Conservation (phyloP, 2,113 vertebrate genomes). For the Microcebus griseorufus region DNA sequence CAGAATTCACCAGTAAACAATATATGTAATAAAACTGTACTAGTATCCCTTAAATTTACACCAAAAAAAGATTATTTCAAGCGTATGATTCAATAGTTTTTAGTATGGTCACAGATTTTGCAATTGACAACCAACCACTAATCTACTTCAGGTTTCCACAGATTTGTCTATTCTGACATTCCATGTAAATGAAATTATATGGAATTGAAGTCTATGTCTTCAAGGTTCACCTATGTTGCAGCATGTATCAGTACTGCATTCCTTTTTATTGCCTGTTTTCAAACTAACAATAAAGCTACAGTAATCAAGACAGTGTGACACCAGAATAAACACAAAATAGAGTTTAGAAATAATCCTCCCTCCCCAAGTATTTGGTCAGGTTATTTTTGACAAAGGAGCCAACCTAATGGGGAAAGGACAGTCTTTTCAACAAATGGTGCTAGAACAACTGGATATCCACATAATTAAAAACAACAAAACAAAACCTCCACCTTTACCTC, state of each 20-base stretch:
- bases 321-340: neutral
- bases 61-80: too few relatives aligned
- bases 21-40: too few relatives aligned
- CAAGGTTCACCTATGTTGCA: neutral
- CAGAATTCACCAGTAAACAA: too few relatives aligned
- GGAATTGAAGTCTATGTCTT: neutral
- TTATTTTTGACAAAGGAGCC: neutral
- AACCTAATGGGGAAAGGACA: neutral
- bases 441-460: neutral
- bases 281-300: neutral
- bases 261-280: neutral
- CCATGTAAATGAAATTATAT: neutral
- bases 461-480: neutral
- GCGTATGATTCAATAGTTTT: neutral
- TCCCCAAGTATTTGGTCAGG: neutral
- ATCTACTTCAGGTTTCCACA: neutral
- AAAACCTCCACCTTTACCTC: neutral
- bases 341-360: neutral
- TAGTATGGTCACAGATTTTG: neutral
- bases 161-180: neutral
- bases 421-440: neutral
- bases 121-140: neutral
- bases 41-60: too few relatives aligned
- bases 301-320: neutral
- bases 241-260: neutral